Percentiles rank a stretch among this genome's conserved stretches.
Evolutionary conservation across 2,888 invertebrate species (phyloP).

Genomic region (Odontocolon sp.): DNA sequence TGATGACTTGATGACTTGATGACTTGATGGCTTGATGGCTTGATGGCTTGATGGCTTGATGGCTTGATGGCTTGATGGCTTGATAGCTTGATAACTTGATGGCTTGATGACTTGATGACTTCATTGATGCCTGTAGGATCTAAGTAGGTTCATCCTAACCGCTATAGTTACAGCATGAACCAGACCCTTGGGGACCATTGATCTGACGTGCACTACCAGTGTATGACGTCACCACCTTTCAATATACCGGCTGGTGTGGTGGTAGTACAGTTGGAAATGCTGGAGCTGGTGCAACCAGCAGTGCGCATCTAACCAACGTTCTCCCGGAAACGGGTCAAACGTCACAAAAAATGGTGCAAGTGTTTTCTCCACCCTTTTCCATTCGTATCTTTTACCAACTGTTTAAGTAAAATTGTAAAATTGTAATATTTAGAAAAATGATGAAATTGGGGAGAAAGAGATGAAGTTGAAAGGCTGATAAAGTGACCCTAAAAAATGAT

Average conservation of each 20-base stretch:
- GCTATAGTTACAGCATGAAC: conserved; percentile 59
- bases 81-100: not conserved
- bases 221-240: conserved; percentile 71
- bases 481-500: too few relatives aligned
- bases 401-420: too few relatives aligned
- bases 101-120: conserved; percentile 1
- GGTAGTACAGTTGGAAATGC: conserved; percentile 61
- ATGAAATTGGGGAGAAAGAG: too few relatives aligned
- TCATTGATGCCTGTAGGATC: conserved; percentile 13
- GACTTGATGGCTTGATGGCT: too few relatives aligned
- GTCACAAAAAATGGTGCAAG: not conserved
- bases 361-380: not conserved
- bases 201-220: conserved; percentile 70
- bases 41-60: too few relatives aligned
- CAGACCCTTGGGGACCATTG: conserved; percentile 74
- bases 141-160: not conserved
- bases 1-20: too few relatives aligned
- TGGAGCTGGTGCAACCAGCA: conserved; percentile 64
- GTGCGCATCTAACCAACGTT: conserved; percentile 43
- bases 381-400: not conserved
- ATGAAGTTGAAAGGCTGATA: too few relatives aligned
- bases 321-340: not conserved
- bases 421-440: too few relatives aligned
- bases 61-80: not conserved
- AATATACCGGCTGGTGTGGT: conserved; percentile 69